Conservation (phyloP, 2,888 invertebrate species). For the Tiliacea aurago region DNA sequence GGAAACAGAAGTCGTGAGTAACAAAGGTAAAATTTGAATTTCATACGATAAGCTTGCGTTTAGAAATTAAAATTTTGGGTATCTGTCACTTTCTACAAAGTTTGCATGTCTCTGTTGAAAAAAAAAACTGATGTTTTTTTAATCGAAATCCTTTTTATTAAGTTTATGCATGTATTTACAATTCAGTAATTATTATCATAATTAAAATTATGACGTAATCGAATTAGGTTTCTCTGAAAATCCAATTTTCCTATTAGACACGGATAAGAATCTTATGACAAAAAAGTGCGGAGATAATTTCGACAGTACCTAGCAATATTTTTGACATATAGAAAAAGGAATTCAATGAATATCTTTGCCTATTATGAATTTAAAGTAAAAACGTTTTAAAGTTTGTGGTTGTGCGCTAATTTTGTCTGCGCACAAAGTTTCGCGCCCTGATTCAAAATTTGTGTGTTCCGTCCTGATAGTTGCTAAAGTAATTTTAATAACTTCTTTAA, state of each 20-base stretch:
- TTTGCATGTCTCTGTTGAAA: conserved; percentile 43
- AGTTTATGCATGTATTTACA: neutral
- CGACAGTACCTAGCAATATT: neutral
- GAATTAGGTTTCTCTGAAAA: neutral
- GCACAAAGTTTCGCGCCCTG: neutral
- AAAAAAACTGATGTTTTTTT: conserved; percentile 6
- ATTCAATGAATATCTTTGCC: neutral
- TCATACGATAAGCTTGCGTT: conserved; percentile 70
- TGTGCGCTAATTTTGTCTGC: too few relatives aligned
- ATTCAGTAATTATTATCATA: neutral
- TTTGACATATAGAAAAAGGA: neutral
- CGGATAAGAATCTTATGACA: neutral
- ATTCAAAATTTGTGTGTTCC: neutral
- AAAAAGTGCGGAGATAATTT: neutral
- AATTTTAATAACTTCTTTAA: neutral
- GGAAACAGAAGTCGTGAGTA: conserved; percentile 71
- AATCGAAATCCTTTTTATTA: neutral
- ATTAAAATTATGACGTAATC: neutral
- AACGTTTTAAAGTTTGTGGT: neutral
- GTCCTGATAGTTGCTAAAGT: neutral
- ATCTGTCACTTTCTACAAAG: conserved; percentile 72
- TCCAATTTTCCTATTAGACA: fast-evolving
- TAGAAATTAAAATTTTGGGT: conserved; percentile 71
- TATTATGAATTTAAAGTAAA: neutral
- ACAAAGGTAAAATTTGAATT: conserved; percentile 77